Percentiles rank a stretch among this genome's conserved stretches.
phyloP scores from a whole-genome alignment of 2,797 vertebrate species.

The Danio tinwini region DNA sequence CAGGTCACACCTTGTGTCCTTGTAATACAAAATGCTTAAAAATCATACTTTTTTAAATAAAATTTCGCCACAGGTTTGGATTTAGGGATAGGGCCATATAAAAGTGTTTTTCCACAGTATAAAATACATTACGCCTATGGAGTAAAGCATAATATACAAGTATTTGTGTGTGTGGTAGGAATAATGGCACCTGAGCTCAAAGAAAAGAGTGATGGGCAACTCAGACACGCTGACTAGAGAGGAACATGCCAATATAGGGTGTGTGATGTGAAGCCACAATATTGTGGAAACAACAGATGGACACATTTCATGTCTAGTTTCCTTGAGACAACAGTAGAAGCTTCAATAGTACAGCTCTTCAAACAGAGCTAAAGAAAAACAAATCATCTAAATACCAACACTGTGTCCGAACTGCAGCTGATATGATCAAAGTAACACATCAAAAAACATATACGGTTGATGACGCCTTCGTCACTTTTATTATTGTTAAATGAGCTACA shows the following conservation, averaged over 20 bases:
- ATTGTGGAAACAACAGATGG: neutral
- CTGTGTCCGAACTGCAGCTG: neutral
- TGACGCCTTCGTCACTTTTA: no score
- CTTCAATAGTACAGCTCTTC: neutral
- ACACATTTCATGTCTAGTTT: neutral
- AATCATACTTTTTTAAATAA: no score
- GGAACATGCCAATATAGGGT: neutral
- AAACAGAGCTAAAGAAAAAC: neutral
- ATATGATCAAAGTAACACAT: no score
- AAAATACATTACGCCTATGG: no score
- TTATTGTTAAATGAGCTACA: no score
- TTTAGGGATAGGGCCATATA: no score
- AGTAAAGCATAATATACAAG: no score
- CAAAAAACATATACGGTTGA: no score
- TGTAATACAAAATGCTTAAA: no score
- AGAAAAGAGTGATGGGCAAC: slow-evolving; percentile 10
- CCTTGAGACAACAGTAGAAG: neutral
- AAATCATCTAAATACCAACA: neutral
- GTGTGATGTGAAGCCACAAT: slow-evolving; percentile 1
- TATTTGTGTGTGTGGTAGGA: neutral
- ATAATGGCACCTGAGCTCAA: slow-evolving; percentile 23
- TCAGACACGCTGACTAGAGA: neutral
- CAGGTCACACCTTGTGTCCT: no score
- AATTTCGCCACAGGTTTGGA: no score
- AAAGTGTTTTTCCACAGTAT: no score